Conservation (phyloP, 2,113 vertebrate species). For the Brachypteracias leptosomus region DNA sequence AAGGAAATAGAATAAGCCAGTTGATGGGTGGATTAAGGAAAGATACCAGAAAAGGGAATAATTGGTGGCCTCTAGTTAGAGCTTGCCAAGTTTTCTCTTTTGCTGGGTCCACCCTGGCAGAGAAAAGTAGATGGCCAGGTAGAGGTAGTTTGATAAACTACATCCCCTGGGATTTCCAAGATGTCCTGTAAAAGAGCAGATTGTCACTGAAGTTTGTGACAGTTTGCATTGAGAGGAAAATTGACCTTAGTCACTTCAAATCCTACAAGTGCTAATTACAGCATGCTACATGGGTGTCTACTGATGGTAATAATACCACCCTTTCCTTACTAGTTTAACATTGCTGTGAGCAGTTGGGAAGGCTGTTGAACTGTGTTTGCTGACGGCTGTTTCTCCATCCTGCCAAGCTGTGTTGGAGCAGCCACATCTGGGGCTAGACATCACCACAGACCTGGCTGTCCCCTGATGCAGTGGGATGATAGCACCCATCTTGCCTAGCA, state of each 20-base stretch:
- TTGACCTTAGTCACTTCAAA: neutral
- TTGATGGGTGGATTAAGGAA: neutral
- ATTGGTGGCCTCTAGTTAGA: neutral
- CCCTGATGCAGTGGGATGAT: neutral
- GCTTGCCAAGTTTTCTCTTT: neutral
- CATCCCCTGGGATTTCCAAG: neutral
- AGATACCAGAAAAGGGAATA: neutral
- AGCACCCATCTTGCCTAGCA: neutral
- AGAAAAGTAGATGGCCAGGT: neutral
- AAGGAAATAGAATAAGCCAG: neutral
- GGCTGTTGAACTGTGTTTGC: neutral
- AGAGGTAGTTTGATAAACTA: neutral
- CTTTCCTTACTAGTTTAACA: neutral
- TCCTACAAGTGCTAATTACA: neutral
- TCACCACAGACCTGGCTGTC: rapidly evolving
- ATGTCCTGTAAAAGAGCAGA: neutral
- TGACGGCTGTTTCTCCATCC: neutral
- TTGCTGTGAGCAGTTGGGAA: neutral
- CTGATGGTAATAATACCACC: neutral
- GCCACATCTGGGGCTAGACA: neutral
- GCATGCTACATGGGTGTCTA: rapidly evolving
- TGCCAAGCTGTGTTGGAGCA: neutral
- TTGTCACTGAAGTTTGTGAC: neutral
- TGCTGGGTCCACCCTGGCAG: neutral
- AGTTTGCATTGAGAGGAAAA: neutral